Base-by-base conservation (phyloP, 2,888 invertebrate genomes). In the Hedya salicella region DNA sequence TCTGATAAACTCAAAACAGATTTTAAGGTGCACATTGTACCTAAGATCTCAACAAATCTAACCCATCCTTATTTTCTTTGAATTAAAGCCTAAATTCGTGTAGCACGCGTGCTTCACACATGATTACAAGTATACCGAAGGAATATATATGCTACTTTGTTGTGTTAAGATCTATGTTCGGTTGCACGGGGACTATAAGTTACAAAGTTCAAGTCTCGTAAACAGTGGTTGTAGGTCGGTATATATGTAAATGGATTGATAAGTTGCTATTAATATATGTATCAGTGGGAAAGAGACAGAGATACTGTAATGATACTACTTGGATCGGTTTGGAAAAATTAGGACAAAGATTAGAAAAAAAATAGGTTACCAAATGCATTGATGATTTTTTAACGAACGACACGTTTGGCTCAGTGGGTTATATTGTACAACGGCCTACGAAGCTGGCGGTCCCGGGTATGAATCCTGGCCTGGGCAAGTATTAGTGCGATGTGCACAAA, bases 131-230 rank as follows among this genome's bases (percentile, higher is more conserved):
- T 44, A n/a, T 32, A 16, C 8, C n/a, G 16, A 57, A 32, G n/a
- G n/a, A 32, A 32, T 46, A 32, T 32, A 46, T 1, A 32, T 16
- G 16, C 1, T 57, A 19, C 3, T 0, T 0, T 8, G 2, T 46
- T n/a, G 32, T 46, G 19, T 19, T 57, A 57, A 57, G 32, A 32
- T 19, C 0, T 2, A 8, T 46, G 13, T 17, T 57, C 11, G 14
- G n/a, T 44, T 0, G n/a, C 5, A 19, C 14, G 30, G 9, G 3
- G 32, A 9, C 16, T n/a, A 11, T 17, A 32, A 44, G 44, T 57
- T 46, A 57, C 57, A 57, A 57, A 57, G 57, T 57, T 57, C 57
- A 57, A 32, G 57, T 32, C 8, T 46, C 3, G 19, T 57, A 57
- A 46, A 57, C 44, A 57, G 57, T 46, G 44, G 17, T 19, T 57